Conservation (phyloP, 2,113 vertebrate genomes). For the Sciurus niger region DNA sequence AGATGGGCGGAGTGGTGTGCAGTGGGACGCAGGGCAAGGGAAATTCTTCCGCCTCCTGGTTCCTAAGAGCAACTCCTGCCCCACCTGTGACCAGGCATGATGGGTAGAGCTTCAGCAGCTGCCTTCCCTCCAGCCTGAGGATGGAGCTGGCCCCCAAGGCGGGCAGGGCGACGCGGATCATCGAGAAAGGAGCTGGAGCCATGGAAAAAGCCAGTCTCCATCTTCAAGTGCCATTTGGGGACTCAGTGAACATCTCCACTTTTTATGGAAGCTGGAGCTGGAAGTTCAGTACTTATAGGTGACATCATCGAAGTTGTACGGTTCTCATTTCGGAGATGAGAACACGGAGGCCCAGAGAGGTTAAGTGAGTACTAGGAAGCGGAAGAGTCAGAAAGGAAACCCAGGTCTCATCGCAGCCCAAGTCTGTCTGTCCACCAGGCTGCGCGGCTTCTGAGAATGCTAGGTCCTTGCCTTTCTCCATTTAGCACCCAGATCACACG, state of each 20-base stretch:
- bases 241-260: background rate
- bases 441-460: background rate
- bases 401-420: background rate
- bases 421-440: rapidly evolving
- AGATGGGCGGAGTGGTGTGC: background rate
- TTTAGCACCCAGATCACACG: background rate
- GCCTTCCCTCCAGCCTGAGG: background rate
- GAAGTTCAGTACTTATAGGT: background rate
- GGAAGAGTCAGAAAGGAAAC: background rate
- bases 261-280: background rate
- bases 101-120: background rate
- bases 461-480: background rate
- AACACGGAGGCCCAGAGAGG: background rate
- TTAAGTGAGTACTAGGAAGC: background rate
- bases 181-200: background rate
- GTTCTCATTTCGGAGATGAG: background rate
- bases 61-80: too few species aligned
- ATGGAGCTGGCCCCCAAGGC: background rate
- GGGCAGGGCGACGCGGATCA: background rate
- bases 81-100: background rate
- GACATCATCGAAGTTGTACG: background rate
- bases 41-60: background rate
- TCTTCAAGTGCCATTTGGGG: background rate
- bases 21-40: background rate
- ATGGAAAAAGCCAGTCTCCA: background rate